A percentile compares a stretch with the other conserved stretches of the same genome.
phyloP scores from a whole-genome alignment of 2,888 invertebrate genomes.

The Athalia cordata region DNA sequence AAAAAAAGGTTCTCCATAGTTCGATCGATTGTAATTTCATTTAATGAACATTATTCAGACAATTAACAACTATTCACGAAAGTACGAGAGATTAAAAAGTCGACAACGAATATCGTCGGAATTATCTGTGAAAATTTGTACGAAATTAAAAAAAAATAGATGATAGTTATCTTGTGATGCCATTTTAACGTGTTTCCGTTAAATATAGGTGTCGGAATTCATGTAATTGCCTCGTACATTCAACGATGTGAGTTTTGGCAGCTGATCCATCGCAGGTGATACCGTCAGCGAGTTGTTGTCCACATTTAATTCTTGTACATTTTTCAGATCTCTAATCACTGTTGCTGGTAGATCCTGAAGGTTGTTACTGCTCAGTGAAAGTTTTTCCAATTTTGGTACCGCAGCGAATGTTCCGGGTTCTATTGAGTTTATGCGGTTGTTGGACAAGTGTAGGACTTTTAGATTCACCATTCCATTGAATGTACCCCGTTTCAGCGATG shows the following conservation, averaged over 20 bases:
- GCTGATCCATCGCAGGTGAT: background rate
- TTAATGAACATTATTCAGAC: too few relatives aligned
- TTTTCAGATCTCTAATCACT: background rate
- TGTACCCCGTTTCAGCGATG: background rate
- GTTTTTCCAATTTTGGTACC: background rate
- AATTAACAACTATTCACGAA: too few relatives aligned
- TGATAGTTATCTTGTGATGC: too few relatives aligned
- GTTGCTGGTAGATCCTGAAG: background rate
- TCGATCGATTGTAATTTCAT: too few relatives aligned
- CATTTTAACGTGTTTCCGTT: background rate
- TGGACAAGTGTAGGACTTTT: background rate
- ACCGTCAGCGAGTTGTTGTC: conserved; percentile 12
- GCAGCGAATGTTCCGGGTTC: background rate
- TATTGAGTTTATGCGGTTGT: background rate
- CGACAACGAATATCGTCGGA: too few relatives aligned
- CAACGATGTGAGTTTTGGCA: background rate
- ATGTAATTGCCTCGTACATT: conserved; percentile 15
- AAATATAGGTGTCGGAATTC: background rate
- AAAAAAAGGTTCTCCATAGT: too few relatives aligned
- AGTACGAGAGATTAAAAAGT: too few relatives aligned
- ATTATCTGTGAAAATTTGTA: too few relatives aligned
- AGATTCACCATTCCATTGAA: conserved; percentile 12
- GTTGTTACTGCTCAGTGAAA: conserved; percentile 7
- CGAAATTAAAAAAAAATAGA: background rate
- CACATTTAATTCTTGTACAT: conserved; percentile 3